Percentiles rank a stretch among this genome's conserved stretches.
These are phyloP conservation scores for Enoplosus armatus DNA, from an alignment of 2,797 vertebrate species.

Conservation along the genomic window DNA sequence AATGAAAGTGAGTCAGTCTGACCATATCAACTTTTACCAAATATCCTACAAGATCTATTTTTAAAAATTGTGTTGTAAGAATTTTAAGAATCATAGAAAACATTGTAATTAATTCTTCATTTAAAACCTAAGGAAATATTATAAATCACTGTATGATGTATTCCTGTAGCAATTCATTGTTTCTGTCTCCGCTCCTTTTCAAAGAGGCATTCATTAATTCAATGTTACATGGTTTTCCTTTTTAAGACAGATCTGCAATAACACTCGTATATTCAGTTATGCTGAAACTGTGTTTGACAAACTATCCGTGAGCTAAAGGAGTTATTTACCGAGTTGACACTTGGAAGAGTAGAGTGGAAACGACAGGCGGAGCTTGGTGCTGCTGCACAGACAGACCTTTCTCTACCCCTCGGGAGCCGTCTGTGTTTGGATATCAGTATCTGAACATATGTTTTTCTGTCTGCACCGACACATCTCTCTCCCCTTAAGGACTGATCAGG, in stretches of 20 bases:
- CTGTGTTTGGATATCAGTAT: conserved; percentile 4
- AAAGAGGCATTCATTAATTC: neutral
- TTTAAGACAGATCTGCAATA: neutral
- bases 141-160: neutral
- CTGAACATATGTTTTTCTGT: conserved; percentile 32
- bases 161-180: neutral
- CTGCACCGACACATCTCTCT: neutral
- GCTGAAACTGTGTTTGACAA: conserved; percentile 17
- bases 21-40: neutral
- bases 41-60: neutral
- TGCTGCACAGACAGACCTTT: conserved; percentile 67
- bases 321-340: conserved; percentile 47
- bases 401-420: conserved; percentile 47
- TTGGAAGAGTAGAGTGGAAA: conserved; percentile 57
- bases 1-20: neutral
- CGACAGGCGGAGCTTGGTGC: conserved; percentile 39
- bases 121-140: neutral
- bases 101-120: neutral
- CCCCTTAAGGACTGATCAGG: neutral
- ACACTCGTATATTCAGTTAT: conserved; percentile 11
- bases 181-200: neutral
- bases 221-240: neutral
- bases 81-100: neutral
- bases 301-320: conserved; percentile 9
- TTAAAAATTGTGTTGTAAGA: neutral